Base-by-base conservation (phyloP, 2,797 vertebrate genomes). In the Rousettus madagascariensis region DNA sequence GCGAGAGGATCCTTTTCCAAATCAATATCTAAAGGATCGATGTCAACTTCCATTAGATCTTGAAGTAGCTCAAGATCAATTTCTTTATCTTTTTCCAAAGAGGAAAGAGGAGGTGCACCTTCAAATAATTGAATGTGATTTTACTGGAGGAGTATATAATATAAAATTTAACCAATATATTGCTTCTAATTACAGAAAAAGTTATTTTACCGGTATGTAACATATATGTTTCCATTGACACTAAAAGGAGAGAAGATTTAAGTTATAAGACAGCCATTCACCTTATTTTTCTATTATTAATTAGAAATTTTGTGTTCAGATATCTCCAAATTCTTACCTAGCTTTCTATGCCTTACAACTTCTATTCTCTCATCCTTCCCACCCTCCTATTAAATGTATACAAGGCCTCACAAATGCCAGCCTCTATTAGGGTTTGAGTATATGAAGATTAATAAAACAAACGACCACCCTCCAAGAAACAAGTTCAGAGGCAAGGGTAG, bases 11-110 rank as follows among this genome's bases (percentile, higher is more conserved):
- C 99, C 98, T 99, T 99, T 98, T 99, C 99, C 98, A 99, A 99
- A 99, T 99, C 99, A 99, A 99, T 99, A 99, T 99, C 99, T 99
- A 99, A 99, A 99, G 99, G 99, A 99, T 99, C 99, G 98, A 99
- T 99, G 99, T 99, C 99, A 97, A 99, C 99, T 99, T 99, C 99
- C 99, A 99, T 99, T 98, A 99, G 98, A 98, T 99, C 99, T 98
- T 99, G 99, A 96, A 99, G 99, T 98, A 99, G 99, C 98, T 99
- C 99, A 99, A 99, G 99, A 98, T 99, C 99, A 98, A 99, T 99
- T 98, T 99, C 99, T 99, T 99, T 99, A 98, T 99, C 99, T 99
- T 99, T 99, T 99, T 99, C 99, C 99, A 99, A 98, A 98, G 99
- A 99, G 95, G 99, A 99, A 71, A 99, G 99, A 98, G 99, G 99